These are phyloP conservation scores for Ornithorhynchus anatinus DNA, from an alignment of 2,113 vertebrate genomes.

Conservation along the genomic window DNA sequence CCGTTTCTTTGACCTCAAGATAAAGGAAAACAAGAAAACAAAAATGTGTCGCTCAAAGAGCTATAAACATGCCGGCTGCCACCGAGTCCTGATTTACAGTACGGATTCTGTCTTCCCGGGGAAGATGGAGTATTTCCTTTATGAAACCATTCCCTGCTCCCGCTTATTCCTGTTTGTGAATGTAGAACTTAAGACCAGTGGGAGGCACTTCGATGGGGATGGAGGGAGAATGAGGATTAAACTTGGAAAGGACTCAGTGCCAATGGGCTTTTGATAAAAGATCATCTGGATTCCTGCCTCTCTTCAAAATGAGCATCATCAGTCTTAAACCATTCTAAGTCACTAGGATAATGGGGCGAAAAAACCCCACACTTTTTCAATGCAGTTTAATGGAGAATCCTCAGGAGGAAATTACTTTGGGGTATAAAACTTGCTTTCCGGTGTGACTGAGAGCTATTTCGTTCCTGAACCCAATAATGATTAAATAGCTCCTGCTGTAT, in stretches of 20 bases:
- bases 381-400: no score
- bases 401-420: no score
- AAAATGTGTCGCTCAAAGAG: constrained; percentile 30
- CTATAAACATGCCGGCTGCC: constrained; percentile 40
- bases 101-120: constrained; percentile 1
- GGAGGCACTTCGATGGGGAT: background rate
- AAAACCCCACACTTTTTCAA: no score
- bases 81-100: background rate
- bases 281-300: no score
- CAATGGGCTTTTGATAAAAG: background rate
- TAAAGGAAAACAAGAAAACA: constrained; percentile 54
- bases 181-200: constrained; percentile 9
- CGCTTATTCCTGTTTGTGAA: constrained; percentile 25
- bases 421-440: no score
- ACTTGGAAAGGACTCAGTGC: constrained; percentile 43
- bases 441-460: no score
- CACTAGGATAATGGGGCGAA: no score
- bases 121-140: constrained; percentile 23
- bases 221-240: no score
- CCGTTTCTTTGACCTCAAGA: constrained; percentile 56
- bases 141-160: background rate
- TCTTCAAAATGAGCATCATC: no score
- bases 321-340: no score
- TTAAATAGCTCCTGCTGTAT: no score
- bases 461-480: no score